Evolutionary conservation across 2,797 vertebrate genomes (phyloP), one percentile per base, ranked within the genome.

Genomic region (Gymnothorax reevesii): DNA sequence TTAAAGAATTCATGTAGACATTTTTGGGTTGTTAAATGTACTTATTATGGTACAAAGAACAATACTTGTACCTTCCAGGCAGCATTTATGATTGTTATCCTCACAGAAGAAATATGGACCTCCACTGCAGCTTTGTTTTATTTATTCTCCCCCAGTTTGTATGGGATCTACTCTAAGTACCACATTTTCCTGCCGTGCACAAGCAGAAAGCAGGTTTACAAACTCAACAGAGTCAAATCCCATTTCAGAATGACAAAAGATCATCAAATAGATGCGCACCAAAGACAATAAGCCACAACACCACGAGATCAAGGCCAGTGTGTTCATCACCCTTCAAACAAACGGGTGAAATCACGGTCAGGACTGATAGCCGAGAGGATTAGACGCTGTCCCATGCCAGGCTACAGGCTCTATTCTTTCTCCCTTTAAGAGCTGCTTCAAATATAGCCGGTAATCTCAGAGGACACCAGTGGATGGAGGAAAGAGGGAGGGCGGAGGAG

Each of bases 401-500:
- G 27, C 2, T 62, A n/a, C 15, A 42, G 42, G 84, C 83, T 54
- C 87, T 80, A 59, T 77, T 83, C 84, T 87, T 77, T 57, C 87
- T 73, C 82, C 87, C 86, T 82, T 42, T 84, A 54, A 86, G 17
- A 55, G n/a, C 52, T 27, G 87, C 82, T 82, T 79, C 82, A 87
- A 86, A 90, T 88, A 87, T 86, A 88, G 82, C 83, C 89, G 87
- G 83, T 87, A 89, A 90, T 91, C 90, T 92, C 84, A 57, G 66
- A 75, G 20, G 62, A 55, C 57, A 33, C 54, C 57, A 20, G 57
- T 49, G 49, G 64, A 73, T n/a, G 33, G 59, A 33, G 66, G 62
- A n/a, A 33, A 55, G 75, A 69, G 59, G 59, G 60, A 54, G 62
- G 71, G 84, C 82, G 86, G 87, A 85, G 77, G 83, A 60, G 66